Percentiles rank a stretch among this genome's conserved stretches.
Conservation (phyloP, 1,140 invertebrate species). For the Platyscapa corneri region DNA sequence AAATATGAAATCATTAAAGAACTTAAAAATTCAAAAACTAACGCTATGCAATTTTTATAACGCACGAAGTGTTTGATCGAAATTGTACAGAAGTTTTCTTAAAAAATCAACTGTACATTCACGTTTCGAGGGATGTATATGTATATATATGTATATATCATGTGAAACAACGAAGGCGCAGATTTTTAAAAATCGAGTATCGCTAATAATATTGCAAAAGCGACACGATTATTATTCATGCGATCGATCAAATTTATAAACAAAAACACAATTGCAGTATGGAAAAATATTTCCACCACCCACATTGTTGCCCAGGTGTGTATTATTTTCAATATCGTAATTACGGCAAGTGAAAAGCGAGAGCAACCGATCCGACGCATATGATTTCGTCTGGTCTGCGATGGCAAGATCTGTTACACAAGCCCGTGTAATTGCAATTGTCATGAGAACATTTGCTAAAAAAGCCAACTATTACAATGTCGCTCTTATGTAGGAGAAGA, state of each 20-base stretch:
- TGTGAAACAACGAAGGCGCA: too few relatives aligned
- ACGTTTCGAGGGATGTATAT: too few relatives aligned
- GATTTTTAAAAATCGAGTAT: background rate
- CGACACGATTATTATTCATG: background rate
- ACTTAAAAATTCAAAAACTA: too few relatives aligned
- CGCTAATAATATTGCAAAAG: background rate
- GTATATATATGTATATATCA: too few relatives aligned
- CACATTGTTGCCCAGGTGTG: background rate
- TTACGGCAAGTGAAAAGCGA: slow-evolving; percentile 9
- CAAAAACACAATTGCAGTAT: background rate
- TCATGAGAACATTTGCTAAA: slow-evolving; percentile 42
- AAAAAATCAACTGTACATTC: too few relatives aligned
- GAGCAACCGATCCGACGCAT: background rate
- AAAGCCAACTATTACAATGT: slow-evolving; percentile 24
- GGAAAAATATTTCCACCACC: background rate
- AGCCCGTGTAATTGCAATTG: slow-evolving; percentile 23
- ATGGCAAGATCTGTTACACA: slow-evolving; percentile 33
- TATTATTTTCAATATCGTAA: background rate
- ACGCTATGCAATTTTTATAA: too few relatives aligned
- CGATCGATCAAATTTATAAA: background rate
- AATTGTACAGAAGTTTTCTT: too few relatives aligned
- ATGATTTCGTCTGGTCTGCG: background rate
- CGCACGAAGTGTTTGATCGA: too few relatives aligned
- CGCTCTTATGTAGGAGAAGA: background rate
- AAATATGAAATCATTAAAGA: too few relatives aligned